These are phyloP conservation scores for Zalophus californianus DNA, from an alignment of 2,797 vertebrate species.

Conservation along the genomic window DNA sequence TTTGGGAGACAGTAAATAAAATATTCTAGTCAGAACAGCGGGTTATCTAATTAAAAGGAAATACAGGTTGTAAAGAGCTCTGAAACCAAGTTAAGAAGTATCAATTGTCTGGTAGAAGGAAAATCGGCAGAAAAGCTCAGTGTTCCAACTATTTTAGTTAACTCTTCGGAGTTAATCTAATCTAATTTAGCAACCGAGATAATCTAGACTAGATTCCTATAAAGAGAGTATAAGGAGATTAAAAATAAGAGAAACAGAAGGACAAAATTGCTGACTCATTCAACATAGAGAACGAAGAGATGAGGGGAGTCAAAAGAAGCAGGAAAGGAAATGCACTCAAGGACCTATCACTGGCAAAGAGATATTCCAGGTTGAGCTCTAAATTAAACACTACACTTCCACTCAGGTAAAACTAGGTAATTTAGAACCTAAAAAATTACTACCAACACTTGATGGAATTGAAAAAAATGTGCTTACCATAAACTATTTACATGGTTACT, in stretches of 20 bases:
- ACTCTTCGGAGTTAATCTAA: background rate
- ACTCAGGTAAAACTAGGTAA: conserved; percentile 41
- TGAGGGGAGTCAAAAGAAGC: background rate
- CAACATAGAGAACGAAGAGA: background rate
- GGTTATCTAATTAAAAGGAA: background rate
- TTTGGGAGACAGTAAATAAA: conserved; percentile 46
- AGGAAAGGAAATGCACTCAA: background rate
- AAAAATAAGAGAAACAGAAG: conserved; percentile 24
- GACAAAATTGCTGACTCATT: conserved; percentile 18
- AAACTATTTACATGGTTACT: conserved; percentile 53
- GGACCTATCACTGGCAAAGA: background rate
- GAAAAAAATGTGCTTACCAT: conserved; percentile 56
- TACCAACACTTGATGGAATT: conserved; percentile 9
- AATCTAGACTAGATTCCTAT: background rate
- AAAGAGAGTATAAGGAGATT: conserved; percentile 6
- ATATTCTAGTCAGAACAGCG: background rate
- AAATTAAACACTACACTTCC: conserved; percentile 32
- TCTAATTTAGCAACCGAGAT: conserved; percentile 55
- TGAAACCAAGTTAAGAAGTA: conserved; percentile 47
- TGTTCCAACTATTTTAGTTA: conserved; percentile 21
- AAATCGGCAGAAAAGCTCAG: conserved; percentile 24
- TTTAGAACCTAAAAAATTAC: conserved; percentile 51
- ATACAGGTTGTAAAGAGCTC: background rate
- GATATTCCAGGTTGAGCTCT: background rate
- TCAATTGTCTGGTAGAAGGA: conserved; percentile 5